These are phyloP conservation scores for Bacillus rossius DNA, from an alignment of 1,140 invertebrate genomes.

Conservation along the genomic window DNA sequence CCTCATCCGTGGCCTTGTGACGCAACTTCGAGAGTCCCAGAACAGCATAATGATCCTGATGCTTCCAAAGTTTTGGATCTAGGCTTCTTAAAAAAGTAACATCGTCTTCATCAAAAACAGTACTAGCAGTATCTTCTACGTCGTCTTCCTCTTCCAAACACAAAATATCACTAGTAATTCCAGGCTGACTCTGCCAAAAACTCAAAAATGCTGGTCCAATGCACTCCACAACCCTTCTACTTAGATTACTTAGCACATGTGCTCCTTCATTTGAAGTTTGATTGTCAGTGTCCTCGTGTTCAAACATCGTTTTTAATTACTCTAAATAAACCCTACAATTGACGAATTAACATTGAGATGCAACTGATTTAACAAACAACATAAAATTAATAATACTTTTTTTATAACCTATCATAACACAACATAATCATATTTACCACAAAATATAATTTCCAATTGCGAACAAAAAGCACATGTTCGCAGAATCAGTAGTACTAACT, in stretches of 20 bases:
- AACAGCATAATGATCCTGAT: conserved; percentile 95
- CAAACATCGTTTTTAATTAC: too few relatives aligned
- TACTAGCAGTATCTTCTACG: conserved; percentile 48
- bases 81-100: conserved; percentile 79
- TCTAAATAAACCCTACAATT: too few relatives aligned
- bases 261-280: too few relatives aligned
- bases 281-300: too few relatives aligned
- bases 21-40: conserved; percentile 79
- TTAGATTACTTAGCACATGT: background rate
- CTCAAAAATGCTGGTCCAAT: conserved; percentile 27
- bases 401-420: too few relatives aligned
- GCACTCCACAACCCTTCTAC: conserved; percentile 22
- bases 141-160: conserved; percentile 16
- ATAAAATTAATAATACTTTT: too few relatives aligned
- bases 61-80: conserved; percentile 96
- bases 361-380: too few relatives aligned
- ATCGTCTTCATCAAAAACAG: conserved; percentile 63
- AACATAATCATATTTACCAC: too few relatives aligned
- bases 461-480: too few relatives aligned
- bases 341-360: too few relatives aligned
- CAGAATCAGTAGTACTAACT: too few relatives aligned
- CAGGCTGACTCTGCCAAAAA: conserved; percentile 25
- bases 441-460: too few relatives aligned
- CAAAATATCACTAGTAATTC: conserved; percentile 29
- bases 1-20: conserved; percentile 78